phyloP scores from a whole-genome alignment of 2,797 vertebrate species.

The Ispidina lecontei region DNA sequence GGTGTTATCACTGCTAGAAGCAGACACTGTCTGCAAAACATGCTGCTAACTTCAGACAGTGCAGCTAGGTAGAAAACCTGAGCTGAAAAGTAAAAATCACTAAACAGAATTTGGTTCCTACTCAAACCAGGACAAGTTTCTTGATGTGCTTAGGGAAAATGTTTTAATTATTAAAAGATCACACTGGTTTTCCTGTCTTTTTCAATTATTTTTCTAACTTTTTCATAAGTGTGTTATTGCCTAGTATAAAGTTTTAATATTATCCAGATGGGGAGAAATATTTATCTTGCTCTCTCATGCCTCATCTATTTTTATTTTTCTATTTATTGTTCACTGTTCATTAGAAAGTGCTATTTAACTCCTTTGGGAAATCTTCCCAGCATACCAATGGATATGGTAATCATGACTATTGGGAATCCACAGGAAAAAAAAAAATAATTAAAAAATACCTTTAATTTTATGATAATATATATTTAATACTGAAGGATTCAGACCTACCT shows the following conservation, averaged over 20 bases:
- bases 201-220: neutral
- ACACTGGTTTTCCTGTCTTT: neutral
- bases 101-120: too few relatives aligned
- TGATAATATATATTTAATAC: neutral
- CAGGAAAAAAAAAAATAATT: neutral
- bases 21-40: too few relatives aligned
- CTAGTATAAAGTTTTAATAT: neutral
- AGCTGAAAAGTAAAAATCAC: too few relatives aligned
- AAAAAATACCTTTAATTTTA: neutral
- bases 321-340: neutral
- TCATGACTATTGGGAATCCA: neutral
- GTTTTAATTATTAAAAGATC: neutral
- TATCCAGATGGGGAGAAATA: neutral
- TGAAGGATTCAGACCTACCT: neutral
- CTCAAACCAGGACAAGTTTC: too few relatives aligned
- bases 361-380: neutral
- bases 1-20: too few relatives aligned
- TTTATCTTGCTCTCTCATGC: neutral
- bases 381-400: neutral
- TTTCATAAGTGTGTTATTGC: neutral
- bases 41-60: too few relatives aligned
- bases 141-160: neutral
- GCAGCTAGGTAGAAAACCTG: too few relatives aligned
- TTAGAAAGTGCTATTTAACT: neutral
- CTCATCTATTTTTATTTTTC: slow-evolving; percentile 17